These are phyloP conservation scores for Oreochromis tanganicae DNA, from an alignment of 2,113 vertebrate genomes.

Conservation along the genomic window DNA sequence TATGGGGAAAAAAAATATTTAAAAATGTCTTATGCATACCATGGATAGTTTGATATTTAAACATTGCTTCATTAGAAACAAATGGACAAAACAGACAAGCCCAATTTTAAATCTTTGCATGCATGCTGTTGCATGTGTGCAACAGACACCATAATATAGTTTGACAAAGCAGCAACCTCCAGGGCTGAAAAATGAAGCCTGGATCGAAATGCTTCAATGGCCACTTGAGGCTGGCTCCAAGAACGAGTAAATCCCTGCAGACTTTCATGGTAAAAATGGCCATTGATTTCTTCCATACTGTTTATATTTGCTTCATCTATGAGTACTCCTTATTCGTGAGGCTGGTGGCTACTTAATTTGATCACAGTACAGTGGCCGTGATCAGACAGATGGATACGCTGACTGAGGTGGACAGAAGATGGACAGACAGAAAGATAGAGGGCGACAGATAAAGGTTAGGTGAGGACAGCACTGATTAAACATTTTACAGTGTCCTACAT, in stretches of 20 bases:
- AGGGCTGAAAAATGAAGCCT: not conserved
- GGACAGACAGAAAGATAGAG: not conserved
- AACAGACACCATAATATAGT: not conserved
- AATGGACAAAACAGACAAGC: not conserved
- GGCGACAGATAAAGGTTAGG: not conserved
- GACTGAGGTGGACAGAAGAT: not conserved
- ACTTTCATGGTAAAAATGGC: not conserved
- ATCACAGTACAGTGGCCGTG: not conserved
- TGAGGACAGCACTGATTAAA: slow-evolving; percentile 1
- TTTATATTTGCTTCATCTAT: not conserved
- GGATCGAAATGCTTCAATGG: not conserved
- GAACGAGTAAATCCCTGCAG: not conserved
- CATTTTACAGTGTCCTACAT: not conserved
- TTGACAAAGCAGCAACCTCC: not conserved
- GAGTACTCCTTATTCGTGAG: not conserved
- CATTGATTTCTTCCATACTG: not conserved
- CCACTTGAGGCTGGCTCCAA: not conserved
- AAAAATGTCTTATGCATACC: not conserved
- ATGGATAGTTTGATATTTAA: not conserved
- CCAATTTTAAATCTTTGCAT: not conserved
- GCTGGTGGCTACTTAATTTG: not conserved
- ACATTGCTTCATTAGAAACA: not conserved
- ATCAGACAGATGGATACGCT: not conserved
- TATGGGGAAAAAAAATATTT: not conserved
- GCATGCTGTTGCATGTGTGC: not conserved